phyloP scores from a whole-genome alignment of 2,888 invertebrate species.

The Himalopsyche kuldschensis region DNA sequence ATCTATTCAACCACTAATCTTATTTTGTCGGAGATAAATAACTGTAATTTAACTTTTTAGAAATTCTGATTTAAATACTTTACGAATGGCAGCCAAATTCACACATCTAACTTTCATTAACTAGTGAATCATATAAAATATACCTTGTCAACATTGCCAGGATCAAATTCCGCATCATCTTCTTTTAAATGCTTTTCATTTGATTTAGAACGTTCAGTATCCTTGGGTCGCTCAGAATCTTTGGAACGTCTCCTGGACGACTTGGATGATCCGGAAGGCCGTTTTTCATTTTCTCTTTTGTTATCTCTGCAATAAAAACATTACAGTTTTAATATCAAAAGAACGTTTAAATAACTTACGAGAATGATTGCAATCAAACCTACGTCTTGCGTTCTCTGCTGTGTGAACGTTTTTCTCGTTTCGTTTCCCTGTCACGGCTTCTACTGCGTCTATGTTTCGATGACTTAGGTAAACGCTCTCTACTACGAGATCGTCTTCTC shows the following conservation, averaged over 20 bases:
- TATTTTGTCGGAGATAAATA: too few relatives aligned
- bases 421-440: constrained; percentile 55
- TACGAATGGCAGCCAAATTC: too few relatives aligned
- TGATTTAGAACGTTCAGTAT: constrained; percentile 58
- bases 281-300: constrained; percentile 67
- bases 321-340: background rate
- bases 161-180: constrained; percentile 69
- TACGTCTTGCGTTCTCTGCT: constrained; percentile 56
- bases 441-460: constrained; percentile 67
- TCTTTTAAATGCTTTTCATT: constrained; percentile 62
- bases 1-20: too few relatives aligned
- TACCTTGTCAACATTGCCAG: constrained; percentile 75
- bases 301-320: constrained; percentile 43
- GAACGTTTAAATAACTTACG: background rate
- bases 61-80: too few relatives aligned
- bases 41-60: too few relatives aligned
- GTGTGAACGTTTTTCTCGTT: constrained; percentile 45
- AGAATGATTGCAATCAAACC: constrained; percentile 43
- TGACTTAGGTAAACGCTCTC: constrained; percentile 63
- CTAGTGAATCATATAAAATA: too few relatives aligned
- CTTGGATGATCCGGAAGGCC: constrained; percentile 62
- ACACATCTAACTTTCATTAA: too few relatives aligned
- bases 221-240: constrained; percentile 51
- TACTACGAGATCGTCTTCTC: constrained; percentile 61
- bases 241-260: constrained; percentile 54